These are phyloP conservation scores for Heliothis subflexa DNA, from an alignment of 1,140 invertebrate genomes.

Conservation along the genomic window DNA sequence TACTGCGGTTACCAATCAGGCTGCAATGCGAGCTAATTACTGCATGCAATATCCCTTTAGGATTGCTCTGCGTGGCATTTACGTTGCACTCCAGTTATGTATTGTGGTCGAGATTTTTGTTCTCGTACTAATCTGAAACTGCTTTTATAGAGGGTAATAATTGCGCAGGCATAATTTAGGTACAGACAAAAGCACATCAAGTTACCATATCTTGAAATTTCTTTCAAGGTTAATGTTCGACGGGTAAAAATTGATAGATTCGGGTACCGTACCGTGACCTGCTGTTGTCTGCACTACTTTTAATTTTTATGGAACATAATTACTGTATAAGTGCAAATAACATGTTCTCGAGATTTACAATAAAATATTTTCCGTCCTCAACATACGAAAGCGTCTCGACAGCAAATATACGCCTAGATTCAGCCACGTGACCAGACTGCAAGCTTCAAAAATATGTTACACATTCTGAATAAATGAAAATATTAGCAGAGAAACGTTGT, in stretches of 20 bases:
- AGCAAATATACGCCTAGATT: not conserved
- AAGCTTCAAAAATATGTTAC: not conserved
- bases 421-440: not conserved
- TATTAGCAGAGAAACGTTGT: no score
- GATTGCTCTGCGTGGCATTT: conserved; percentile 1
- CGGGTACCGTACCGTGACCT: no score
- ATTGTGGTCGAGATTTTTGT: not conserved
- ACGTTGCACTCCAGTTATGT: not conserved
- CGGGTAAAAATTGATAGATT: no score
- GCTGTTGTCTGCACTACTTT: no score
- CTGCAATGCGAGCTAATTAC: conserved; percentile 15
- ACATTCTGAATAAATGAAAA: not conserved
- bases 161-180: no score
- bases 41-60: conserved; percentile 23
- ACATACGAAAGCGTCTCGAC: not conserved
- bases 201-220: no score
- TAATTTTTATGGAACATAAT: no score
- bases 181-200: no score
- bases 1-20: conserved; percentile 25
- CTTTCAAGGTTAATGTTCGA: no score
- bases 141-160: no score
- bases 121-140: no score
- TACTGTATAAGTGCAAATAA: no score
- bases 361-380: not conserved
- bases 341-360: not conserved